Conservation (phyloP, 1,140 invertebrate species). For the Diorhabda sublineata region DNA sequence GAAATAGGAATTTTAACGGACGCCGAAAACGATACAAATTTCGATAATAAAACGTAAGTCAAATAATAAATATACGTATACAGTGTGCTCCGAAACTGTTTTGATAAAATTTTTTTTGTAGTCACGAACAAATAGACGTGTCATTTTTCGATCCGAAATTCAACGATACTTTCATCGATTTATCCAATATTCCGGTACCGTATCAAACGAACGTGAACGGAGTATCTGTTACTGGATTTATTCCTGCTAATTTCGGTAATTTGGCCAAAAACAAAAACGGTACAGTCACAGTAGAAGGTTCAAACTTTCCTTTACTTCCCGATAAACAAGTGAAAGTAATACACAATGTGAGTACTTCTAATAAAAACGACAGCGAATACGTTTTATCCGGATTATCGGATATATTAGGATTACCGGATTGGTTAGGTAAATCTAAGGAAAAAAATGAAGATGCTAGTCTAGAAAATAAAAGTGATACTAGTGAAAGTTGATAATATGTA, state of each 20-base stretch:
- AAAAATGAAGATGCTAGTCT: too few relatives aligned
- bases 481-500: too few relatives aligned
- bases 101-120: constrained; percentile 25
- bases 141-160: constrained; percentile 52
- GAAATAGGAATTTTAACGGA: constrained; percentile 58
- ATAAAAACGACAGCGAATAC: constrained; percentile 23
- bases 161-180: constrained; percentile 49
- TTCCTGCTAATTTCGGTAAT: constrained; percentile 49
- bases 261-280: constrained; percentile 28
- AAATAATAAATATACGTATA: background rate
- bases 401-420: constrained; percentile 3
- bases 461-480: too few relatives aligned
- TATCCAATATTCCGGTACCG: constrained; percentile 52
- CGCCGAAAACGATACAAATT: constrained; percentile 47
- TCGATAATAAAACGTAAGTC: constrained; percentile 39
- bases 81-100: too few relatives aligned
- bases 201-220: constrained; percentile 53
- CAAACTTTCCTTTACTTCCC: constrained; percentile 26
- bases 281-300: constrained; percentile 14
- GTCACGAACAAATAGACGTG: constrained; percentile 53
- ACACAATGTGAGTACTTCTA: constrained; percentile 32
- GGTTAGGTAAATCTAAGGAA: too few relatives aligned
- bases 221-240: constrained; percentile 51
- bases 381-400: constrained; percentile 26
- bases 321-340: constrained; percentile 33